Evolutionary conservation across 2,797 vertebrate genomes (phyloP).

Genomic region (Zenarchopterus dispar): DNA sequence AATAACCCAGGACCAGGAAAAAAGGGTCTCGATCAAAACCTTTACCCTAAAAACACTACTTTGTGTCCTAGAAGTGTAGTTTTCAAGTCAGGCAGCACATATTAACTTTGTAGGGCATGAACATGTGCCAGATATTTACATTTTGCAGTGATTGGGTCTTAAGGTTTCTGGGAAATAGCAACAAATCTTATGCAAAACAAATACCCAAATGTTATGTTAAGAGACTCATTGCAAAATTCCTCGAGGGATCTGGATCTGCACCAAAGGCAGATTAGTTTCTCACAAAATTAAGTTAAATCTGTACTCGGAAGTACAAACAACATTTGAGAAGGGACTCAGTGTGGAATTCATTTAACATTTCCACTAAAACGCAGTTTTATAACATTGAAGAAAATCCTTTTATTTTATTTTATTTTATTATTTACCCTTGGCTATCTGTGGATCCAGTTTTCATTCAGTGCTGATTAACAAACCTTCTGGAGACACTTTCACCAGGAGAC

Average conservation of each 20-base stretch:
- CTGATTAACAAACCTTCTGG: too few species aligned
- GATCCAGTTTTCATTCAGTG: too few species aligned
- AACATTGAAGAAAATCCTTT: not conserved
- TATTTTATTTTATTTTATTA: not conserved
- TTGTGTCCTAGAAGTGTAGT: too few species aligned
- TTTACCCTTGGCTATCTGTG: not conserved
- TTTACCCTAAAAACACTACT: too few species aligned
- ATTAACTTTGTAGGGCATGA: too few species aligned
- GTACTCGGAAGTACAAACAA: not conserved
- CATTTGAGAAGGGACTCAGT: not conserved
- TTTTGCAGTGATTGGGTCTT: too few species aligned
- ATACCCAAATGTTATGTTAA: not conserved
- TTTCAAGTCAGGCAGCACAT: too few species aligned
- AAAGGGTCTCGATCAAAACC: too few species aligned
- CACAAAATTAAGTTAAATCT: constrained; percentile 6
- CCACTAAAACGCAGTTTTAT: not conserved
- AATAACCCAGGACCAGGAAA: too few species aligned
- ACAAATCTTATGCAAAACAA: not conserved
- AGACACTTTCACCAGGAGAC: too few species aligned
- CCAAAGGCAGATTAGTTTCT: constrained; percentile 1
- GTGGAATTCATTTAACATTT: not conserved
- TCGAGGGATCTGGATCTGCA: not conserved
- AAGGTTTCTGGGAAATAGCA: too few species aligned
- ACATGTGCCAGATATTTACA: too few species aligned
- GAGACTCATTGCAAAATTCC: constrained; percentile 1